These are phyloP conservation scores for cattle (Bos taurus) DNA, from an alignment of 2,113 vertebrate species.

Conservation along the genomic window DNA sequence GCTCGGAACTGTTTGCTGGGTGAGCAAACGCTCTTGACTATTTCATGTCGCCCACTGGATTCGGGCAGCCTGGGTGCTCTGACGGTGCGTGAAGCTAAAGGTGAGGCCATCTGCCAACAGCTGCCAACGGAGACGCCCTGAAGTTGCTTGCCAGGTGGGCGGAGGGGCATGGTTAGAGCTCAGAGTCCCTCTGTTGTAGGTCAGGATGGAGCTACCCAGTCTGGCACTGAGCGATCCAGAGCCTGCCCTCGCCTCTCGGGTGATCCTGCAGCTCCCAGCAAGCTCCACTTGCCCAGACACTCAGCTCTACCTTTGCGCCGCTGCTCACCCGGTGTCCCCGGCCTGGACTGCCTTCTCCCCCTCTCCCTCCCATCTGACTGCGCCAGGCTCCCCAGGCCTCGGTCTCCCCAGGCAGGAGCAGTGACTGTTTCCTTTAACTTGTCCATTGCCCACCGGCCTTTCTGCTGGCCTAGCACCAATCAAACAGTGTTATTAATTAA, in stretches of 20 bases:
- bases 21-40: neutral
- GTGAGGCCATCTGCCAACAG: neutral
- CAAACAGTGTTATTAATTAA: neutral
- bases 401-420: neutral
- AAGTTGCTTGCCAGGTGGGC: neutral
- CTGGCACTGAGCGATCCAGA: neutral
- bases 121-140: neutral
- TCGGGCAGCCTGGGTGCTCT: neutral
- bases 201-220: neutral
- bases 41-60: neutral
- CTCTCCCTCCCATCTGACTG: neutral
- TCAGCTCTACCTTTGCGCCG: neutral
- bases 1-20: neutral
- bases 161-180: neutral
- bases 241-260: neutral
- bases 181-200: neutral
- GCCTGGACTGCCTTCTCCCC: neutral
- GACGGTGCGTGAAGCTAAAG: neutral
- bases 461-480: neutral
- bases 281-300: too few relatives aligned
- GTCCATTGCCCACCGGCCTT: accelerated
- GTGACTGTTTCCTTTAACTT: accelerated
- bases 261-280: neutral
- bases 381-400: neutral
- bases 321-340: accelerated